Base-by-base conservation (phyloP, 2,888 invertebrate species). In the Ypsolopha scabrella region DNA sequence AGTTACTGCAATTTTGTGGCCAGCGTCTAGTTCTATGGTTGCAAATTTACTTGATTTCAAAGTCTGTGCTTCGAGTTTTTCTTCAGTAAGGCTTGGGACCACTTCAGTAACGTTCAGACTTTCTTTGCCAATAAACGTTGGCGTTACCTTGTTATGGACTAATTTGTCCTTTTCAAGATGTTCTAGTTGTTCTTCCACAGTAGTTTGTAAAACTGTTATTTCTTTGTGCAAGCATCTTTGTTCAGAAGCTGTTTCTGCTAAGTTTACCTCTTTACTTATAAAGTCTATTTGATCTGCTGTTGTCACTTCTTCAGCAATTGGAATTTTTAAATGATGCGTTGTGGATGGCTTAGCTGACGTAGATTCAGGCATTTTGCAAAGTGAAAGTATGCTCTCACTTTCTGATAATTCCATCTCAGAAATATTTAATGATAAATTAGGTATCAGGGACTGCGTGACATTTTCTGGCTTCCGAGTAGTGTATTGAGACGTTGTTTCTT, bases 351-450 rank as follows among this genome's bases (percentile, higher is more conserved):
- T 69, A 9, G 79, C 76, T 46, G 61, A 63, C 7, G 65, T 56
- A 1, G 50, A 46, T 46, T 60, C 70, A 10, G 80, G 70, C 9
- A 64, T 64, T 59, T 66, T 70, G 47, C 67, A 62, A 11, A 79
- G 56, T 33, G 68, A 63, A 13, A 93, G 74, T 36, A 80, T 71
- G 34, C 83, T 86, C 78, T 94, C 94, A 56, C 87, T 89, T 73
- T 94, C 94, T 38, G 89, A 82, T 0, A 80, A 70, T 62, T 91
- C 88, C 0, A 88, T 89, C 72, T 93, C 89, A 50, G 79, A 87
- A 6, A 94, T 70, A 56, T 88, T 85, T 50, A 94, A 58, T 52
- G 92, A 83, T 58, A 88, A 85, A 60, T 91, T 89, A 1, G 91
- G 87, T 57, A 89, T 86, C 53, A 90, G 79, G 1, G 78, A 80